Evolutionary conservation across 2,888 invertebrate species (phyloP), one percentile per base, ranked within the genome.

Genomic region (Ariolimax columbianus): DNA sequence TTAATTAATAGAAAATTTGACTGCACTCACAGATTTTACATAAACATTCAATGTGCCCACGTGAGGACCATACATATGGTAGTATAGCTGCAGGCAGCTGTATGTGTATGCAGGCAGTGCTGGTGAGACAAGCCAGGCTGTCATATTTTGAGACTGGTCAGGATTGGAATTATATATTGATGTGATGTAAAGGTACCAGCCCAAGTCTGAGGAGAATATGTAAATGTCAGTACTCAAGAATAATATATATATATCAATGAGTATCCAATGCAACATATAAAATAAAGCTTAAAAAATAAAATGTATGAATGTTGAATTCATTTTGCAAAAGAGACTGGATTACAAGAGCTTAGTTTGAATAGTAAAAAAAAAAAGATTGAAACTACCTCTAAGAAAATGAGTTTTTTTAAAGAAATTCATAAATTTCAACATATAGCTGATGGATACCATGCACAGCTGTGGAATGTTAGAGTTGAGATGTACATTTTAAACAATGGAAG

Each of bases 141-240:
- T 94, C 89, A 96, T 95, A 1, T 95, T 95, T 38, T 66, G 66
- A 95, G 89, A 75, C 47, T 81, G 83, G 14, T 66, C 51, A 9
- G 87, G 85, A 33, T 80, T 72, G 33, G 30, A 14, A 23, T n/a
- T 19, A 66, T 78, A 82, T n/a, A 14, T n/a, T 59, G 84, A 84
- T 30, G 83, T 68, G 68, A 93, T 92, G 84, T 91, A 93, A 83
- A 92, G 89, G 86, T 93, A 93, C 84, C 90, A 91, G 14, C 93
- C 92, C 26, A 89, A 59, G 73, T 38, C 84, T 84, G 80, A 23
- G 23, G 40, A 79, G 43, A 86, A 72, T 19, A 36, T 36, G 33
- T 17, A 55, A 47, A n/a, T 26, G 7, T 7, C 43, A 11, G 40
- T 43, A 3, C n/a, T 2, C 19, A 40, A 40, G 6, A 55, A 55